Evolutionary conservation across 1,140 invertebrate species (phyloP).

Genomic region (Acyrthosiphon pisum): DNA sequence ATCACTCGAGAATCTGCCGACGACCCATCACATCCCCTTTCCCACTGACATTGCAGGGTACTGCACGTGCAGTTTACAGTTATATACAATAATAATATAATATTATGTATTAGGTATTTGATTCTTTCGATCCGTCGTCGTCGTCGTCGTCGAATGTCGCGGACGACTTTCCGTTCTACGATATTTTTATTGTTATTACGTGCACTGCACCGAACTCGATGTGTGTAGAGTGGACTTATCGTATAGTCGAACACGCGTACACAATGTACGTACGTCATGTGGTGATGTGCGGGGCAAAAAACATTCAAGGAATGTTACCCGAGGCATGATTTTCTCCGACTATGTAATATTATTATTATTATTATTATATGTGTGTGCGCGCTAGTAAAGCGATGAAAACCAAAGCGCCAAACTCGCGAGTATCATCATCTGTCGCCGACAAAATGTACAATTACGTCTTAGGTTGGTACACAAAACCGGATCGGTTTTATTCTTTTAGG

Average conservation of each 20-base stretch:
- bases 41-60: neutral
- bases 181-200: conserved; percentile 1
- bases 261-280: neutral
- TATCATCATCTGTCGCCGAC: neutral
- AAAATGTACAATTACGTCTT: neutral
- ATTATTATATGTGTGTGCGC: neutral
- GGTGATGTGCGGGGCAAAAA: neutral
- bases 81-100: neutral
- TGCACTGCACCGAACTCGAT: neutral
- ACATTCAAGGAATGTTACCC: neutral
- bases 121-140: neutral
- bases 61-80: neutral
- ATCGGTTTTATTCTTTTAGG: neutral
- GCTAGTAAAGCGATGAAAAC: neutral
- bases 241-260: neutral
- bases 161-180: neutral
- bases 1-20: neutral
- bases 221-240: neutral
- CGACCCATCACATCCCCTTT: neutral
- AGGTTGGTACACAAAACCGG: neutral
- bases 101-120: neutral
- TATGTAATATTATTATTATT: too few species aligned
- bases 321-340: neutral
- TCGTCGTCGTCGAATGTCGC: neutral
- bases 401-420: neutral